phyloP scores from a whole-genome alignment of 2,888 invertebrate species.

The Xanthostigma xanthostigma region DNA sequence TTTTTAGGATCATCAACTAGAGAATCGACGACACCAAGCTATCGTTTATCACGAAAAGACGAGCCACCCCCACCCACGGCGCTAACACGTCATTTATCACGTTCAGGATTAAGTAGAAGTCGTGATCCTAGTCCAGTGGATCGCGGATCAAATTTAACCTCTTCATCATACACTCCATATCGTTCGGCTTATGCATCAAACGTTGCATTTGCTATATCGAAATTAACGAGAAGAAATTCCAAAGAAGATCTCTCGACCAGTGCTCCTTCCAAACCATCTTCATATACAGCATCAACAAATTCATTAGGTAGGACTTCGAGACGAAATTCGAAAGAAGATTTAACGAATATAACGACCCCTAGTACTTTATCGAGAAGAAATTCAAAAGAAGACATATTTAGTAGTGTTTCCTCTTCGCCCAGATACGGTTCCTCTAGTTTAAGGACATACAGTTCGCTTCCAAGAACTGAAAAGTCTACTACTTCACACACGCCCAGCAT shows the following conservation, averaged over 20 bases:
- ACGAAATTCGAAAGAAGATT: slow-evolving; percentile 4
- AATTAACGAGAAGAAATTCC: slow-evolving; percentile 3
- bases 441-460: neutral
- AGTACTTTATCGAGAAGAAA: no score
- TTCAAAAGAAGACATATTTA: neutral
- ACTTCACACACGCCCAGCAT: no score
- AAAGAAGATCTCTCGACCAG: slow-evolving; percentile 2
- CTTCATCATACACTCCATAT: slow-evolving; percentile 36
- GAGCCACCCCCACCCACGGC: no score
- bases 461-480: neutral
- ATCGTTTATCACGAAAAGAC: no score
- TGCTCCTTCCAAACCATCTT: neutral
- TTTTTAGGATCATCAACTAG: no score
- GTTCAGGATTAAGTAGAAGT: slow-evolving; percentile 20
- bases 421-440: neutral
- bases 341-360: neutral
- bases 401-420: neutral
- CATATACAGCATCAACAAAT: neutral
- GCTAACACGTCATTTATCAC: no score
- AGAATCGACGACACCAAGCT: no score
- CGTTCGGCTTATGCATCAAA: slow-evolving; percentile 17
- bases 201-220: neutral
- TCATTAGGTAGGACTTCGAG: neutral
- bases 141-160: slow-evolving; percentile 20
- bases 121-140: slow-evolving; percentile 42